A percentile compares a stretch with the other conserved stretches of the same genome.
These are phyloP conservation scores for Leistus spinibarbis DNA, from an alignment of 2,888 invertebrate genomes.

Conservation along the genomic window DNA sequence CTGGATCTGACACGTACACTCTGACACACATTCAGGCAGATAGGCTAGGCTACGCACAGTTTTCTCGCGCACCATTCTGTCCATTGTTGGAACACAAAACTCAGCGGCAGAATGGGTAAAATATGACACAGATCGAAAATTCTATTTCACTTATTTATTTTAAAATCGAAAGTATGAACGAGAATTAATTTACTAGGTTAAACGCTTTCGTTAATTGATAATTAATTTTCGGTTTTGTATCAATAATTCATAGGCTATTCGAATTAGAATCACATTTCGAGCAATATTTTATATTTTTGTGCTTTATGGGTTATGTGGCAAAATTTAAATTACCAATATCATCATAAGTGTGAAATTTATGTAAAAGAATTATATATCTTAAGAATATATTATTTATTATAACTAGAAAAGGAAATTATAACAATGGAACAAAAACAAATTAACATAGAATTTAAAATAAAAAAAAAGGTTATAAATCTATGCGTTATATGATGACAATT, in stretches of 20 bases:
- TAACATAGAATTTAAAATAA: too few relatives aligned
- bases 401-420: too few relatives aligned
- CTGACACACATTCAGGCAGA: not conserved
- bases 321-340: too few relatives aligned
- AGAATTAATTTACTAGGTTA: not conserved
- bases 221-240: not conserved
- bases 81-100: not conserved
- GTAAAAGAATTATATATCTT: too few relatives aligned
- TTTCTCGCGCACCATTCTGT: not conserved
- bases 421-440: too few relatives aligned
- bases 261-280: too few relatives aligned
- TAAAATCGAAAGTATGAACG: not conserved
- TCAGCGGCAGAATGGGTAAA: not conserved
- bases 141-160: not conserved
- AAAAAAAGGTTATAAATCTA: too few relatives aligned
- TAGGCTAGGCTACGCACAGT: not conserved
- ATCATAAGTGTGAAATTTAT: too few relatives aligned
- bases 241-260: not conserved
- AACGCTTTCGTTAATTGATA: not conserved
- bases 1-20: slow-evolving; percentile 1
- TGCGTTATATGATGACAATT: too few relatives aligned
- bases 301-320: too few relatives aligned
- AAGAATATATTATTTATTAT: too few relatives aligned
- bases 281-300: too few relatives aligned
- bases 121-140: not conserved